Percentiles rank a stretch among this genome's conserved stretches.
These are phyloP conservation scores for Drosophila rubida DNA, from an alignment of 2,888 invertebrate genomes.

Conservation along the genomic window DNA sequence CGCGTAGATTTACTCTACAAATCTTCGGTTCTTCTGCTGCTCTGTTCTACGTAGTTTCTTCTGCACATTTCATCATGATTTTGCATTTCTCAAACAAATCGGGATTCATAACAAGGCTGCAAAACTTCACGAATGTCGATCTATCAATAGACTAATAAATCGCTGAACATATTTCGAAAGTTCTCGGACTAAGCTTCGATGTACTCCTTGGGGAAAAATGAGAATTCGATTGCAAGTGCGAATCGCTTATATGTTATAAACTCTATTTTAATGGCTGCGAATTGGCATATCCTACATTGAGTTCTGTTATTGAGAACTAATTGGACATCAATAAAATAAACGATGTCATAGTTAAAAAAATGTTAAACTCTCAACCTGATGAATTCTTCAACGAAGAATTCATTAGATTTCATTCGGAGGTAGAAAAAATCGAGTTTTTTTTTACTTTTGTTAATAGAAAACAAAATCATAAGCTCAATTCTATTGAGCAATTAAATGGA, in stretches of 20 bases:
- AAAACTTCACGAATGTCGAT: background rate
- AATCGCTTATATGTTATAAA: background rate
- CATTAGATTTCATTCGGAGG: background rate
- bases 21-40: conserved; percentile 10
- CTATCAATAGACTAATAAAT: background rate
- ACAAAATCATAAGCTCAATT: background rate
- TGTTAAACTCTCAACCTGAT: background rate
- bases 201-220: background rate
- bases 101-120: conserved; percentile 2
- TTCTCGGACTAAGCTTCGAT: background rate
- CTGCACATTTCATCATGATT: conserved; percentile 2
- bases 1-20: conserved; percentile 17
- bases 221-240: background rate
- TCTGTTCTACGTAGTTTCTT: background rate
- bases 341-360: background rate
- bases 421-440: background rate
- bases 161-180: no score
- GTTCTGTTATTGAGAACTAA: background rate
- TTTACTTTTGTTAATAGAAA: background rate
- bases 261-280: background rate
- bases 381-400: background rate
- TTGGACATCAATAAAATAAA: background rate
- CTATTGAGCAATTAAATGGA: background rate
- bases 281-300: background rate
- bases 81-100: conserved; percentile 5